Evolutionary conservation across 1,140 invertebrate species (phyloP), one percentile per base, ranked within the genome.

Genomic region (Aphidius ervi): DNA sequence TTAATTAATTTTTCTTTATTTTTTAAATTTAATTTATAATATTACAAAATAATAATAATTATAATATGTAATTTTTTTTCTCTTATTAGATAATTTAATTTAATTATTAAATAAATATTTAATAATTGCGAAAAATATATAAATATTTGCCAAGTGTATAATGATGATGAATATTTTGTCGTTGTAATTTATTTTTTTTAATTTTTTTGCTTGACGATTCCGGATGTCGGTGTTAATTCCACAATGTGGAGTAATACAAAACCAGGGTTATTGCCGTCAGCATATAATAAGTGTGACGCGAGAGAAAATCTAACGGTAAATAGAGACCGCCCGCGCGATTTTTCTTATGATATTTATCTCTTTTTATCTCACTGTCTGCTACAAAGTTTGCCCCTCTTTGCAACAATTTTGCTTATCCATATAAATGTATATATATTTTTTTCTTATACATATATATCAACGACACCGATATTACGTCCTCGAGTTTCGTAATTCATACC

Each of bases 231-330:
- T 23, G n/a, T 56, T 23, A 49, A 43, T 57, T 54, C 52, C 55
- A 58, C 46, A 57, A 56, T 56, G 58, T 59, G 47, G 58, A 59
- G 58, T 59, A 16, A 16, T 16, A 56, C 47, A 60, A 59, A 59
- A 60, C 57, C 58, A 63, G 62, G 62, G 62, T 58, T 58, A 63
- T 63, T 63, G 62, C 62, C 62, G 57, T 57, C 60, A 62, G 50
- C 59, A 61, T 54, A 31, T 31, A 56, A 56, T 54, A 65, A 65
- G 64, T 65, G 64, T 65, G 64, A 40, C 47, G 52, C 23, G 61
- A 62, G 72, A 73, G 74, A 75, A 75, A 75, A 75, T 75, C 72
- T 75, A 75, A 75, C 74, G 74, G 74, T 72, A 74, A 63, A 52
- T 40, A 37, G 43, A 61, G 50, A 42, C 56, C 42, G 64, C 58